Base-by-base conservation (phyloP, 2,888 invertebrate genomes). In the Apamea monoglypha region DNA sequence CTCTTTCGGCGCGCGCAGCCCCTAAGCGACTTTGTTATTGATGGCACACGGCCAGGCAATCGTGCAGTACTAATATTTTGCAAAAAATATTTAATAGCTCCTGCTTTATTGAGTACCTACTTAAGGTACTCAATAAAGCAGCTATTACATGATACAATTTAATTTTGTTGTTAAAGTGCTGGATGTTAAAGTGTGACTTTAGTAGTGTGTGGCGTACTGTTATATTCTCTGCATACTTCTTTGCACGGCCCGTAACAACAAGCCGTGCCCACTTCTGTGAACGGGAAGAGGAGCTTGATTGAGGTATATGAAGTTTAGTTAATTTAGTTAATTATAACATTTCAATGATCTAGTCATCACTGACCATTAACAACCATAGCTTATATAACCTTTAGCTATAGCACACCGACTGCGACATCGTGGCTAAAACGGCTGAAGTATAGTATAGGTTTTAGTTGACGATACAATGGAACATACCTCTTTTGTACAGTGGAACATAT, bases 11-110 rank as follows among this genome's bases (percentile, higher is more conserved):
- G 47, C 47, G 32, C 32, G 32, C 44, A 53, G 47, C 47, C 78
- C 50, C 32, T 47, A 63, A n/a, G 36, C 29, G 25, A 69, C 12
- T n/a, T 44, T 12, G 25, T 36, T 44, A 47, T 47, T 78, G 69
- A 47, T 47, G 5, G 53, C 63, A 78, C n/a, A 36, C 53, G 64
- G 78, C 53, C 69, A 79, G 44, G n/a, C 32, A 53, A 32, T 64
- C 29, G 69, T 36, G 64, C 25, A 47, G 53, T 78, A 32, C 44
- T 21, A 63, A 44, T n/a, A 1, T n/a, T 69, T 77, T n/a, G 2
- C 18, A 32, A 53, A n/a, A 12, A 69, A 63, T 61, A 7, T 50
- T 68, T 44, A 16, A 76, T 50, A 68, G 4, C 25, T 16, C 8
- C 21, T 10, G 3, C 10, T 40, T 29, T 21, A 32, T 36, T 66